These are phyloP conservation scores for Stegostoma tigrinum DNA, from an alignment of 2,113 vertebrate species.

Conservation along the genomic window DNA sequence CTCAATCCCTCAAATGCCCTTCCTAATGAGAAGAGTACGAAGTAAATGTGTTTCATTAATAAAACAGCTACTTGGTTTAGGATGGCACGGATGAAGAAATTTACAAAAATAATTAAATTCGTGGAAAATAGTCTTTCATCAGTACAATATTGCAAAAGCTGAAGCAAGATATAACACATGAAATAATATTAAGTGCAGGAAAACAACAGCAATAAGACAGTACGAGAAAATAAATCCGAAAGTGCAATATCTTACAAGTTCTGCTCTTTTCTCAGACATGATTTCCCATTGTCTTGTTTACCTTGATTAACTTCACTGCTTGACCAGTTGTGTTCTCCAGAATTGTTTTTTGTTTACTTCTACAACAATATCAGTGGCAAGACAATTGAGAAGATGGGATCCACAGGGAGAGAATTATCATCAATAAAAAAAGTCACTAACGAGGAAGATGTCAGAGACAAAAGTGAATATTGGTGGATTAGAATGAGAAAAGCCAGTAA, in stretches of 20 bases:
- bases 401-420: not conserved
- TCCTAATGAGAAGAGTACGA: not conserved
- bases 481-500: not conserved
- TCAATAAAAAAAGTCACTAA: not conserved
- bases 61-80: not conserved
- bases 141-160: no score
- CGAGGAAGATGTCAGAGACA: not conserved
- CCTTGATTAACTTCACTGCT: not conserved
- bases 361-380: not conserved
- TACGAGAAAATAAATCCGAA: not conserved
- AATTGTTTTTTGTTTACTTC: no score
- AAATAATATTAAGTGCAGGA: not conserved
- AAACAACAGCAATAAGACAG: not conserved
- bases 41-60: not conserved
- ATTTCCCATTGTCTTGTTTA: not conserved
- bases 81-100: not conserved
- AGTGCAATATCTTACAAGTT: not conserved
- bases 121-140: not conserved
- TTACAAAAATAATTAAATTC: not conserved
- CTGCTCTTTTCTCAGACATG: not conserved
- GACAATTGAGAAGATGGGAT: not conserved
- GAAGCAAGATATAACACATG: not conserved
- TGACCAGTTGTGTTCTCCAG: not conserved
- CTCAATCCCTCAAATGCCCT: no score
- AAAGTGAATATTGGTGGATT: not conserved